Evolutionary conservation across 2,797 vertebrate species (phyloP), one percentile per base, ranked within the genome.

Genomic region (Centropyge bicolor): DNA sequence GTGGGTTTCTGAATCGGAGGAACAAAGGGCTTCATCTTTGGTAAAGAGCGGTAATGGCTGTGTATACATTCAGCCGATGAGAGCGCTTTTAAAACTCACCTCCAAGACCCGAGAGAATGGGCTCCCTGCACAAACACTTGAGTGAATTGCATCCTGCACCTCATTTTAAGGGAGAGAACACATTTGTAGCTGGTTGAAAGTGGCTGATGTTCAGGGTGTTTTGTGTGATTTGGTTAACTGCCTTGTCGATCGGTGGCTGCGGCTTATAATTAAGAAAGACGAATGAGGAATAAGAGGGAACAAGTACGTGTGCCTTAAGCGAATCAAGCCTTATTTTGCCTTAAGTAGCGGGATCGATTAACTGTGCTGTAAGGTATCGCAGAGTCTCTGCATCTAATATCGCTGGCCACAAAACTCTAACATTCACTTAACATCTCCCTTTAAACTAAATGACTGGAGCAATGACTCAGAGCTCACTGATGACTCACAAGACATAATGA

Each of bases 111-210:
- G 3, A 7, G 75, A 67, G 70, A 74, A 84, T 38, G 73, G 24
- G 56, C 70, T 83, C 80, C 63, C 74, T 65, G 35, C 45, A 75
- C 72, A 76, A 76, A 82, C 76, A 83, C 72, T 82, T 74, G 3
- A 78, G 46, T 43, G 41, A 87, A 86, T 77, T 22, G 76, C 40
- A 70, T 82, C 24, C 60, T 40, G 46, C 38, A 45, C 81, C 36
- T 84, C 24, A 19, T 65, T 78, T 74, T 54, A 55, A 68, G 35
- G 11, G 35, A 56, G 61, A n/a, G n/a, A 49, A 66, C 24, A 69
- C 36, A 82, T 65, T 63, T 63, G 48, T 66, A 36, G 24, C 64
- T 61, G 46, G 9, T 46, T 65, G n/a, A 45, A 52, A 68, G 72
- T 61, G 35, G 31, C 22, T 68, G 1, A 11, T 78, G 48, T 73